Conservation (phyloP, 2,888 invertebrate species). For the Ennomos erosarius region DNA sequence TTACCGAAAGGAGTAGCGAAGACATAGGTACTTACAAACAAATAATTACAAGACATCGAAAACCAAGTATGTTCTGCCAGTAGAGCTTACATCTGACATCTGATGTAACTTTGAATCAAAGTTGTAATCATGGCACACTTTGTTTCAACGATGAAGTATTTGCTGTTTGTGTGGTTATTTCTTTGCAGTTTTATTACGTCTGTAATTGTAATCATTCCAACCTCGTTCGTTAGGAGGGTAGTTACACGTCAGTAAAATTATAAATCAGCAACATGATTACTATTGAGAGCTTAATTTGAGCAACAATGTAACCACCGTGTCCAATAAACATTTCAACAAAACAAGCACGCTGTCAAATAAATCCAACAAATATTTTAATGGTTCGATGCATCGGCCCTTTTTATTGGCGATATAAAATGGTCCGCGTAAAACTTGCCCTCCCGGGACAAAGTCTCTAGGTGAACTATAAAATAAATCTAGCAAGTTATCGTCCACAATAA, state of each 20-base stretch:
- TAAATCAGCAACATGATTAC: slow-evolving; percentile 54
- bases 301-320: slow-evolving; percentile 71
- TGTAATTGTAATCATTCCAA: slow-evolving; percentile 42
- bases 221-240: slow-evolving; percentile 36
- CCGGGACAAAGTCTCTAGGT: slow-evolving; percentile 72
- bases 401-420: slow-evolving; percentile 78
- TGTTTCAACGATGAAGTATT: slow-evolving; percentile 55
- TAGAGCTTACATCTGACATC: too few relatives aligned
- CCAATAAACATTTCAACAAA: slow-evolving; percentile 77
- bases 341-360: slow-evolving; percentile 77
- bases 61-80: slow-evolving; percentile 69
- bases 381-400: slow-evolving; percentile 73
- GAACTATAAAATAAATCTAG: slow-evolving; percentile 83
- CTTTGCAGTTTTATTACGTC: slow-evolving; percentile 43
- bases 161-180: slow-evolving; percentile 29
- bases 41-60: slow-evolving; percentile 78
- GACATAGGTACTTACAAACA: slow-evolving; percentile 79
- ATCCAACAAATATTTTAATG: slow-evolving; percentile 82
- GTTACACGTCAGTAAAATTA: slow-evolving; percentile 38
- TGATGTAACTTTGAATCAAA: slow-evolving; percentile 82
- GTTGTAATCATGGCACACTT: slow-evolving; percentile 68
- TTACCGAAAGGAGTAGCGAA: slow-evolving; percentile 59
- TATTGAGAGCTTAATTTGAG: slow-evolving; percentile 66
- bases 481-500: slow-evolving; percentile 82
- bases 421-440: slow-evolving; percentile 60